phyloP scores from a whole-genome alignment of 2,797 vertebrate genomes.

The Spheniscus humboldti region DNA sequence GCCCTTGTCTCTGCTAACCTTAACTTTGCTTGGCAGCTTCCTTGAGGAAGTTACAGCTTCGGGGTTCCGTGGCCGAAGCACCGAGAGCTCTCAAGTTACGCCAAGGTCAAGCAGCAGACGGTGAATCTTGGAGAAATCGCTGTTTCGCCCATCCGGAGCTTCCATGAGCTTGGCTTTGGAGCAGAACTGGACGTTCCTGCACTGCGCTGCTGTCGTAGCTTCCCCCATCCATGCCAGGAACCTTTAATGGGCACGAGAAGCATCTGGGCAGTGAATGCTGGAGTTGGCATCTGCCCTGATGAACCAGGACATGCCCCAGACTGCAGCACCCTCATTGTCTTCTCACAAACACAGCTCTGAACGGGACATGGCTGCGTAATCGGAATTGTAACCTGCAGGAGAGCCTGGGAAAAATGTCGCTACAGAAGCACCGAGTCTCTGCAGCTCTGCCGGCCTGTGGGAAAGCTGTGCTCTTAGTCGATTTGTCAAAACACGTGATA shows the following conservation, averaged over 20 bases:
- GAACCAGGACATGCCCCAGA: not conserved
- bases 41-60: slow-evolving; percentile 75
- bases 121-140: slow-evolving; percentile 1
- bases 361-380: accelerated
- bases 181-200: not conserved
- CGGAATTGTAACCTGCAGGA: not conserved
- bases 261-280: not conserved
- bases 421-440: no score
- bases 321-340: not conserved
- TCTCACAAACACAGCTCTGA: not conserved
- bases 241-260: not conserved
- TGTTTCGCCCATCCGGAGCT: not conserved
- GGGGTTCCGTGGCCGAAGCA: slow-evolving; percentile 61
- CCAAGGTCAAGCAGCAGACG: slow-evolving; percentile 58
- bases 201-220: not conserved
- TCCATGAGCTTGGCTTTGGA: not conserved
- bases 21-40: slow-evolving; percentile 67
- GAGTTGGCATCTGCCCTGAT: not conserved
- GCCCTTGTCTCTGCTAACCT: not conserved
- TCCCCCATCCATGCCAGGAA: not conserved
- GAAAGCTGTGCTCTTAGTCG: not conserved
- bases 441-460: not conserved
- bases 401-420: not conserved
- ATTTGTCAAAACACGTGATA: not conserved
- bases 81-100: slow-evolving; percentile 33